Evolutionary conservation across 2,888 invertebrate species (phyloP).

Genomic region (Marronus borbonicus): DNA sequence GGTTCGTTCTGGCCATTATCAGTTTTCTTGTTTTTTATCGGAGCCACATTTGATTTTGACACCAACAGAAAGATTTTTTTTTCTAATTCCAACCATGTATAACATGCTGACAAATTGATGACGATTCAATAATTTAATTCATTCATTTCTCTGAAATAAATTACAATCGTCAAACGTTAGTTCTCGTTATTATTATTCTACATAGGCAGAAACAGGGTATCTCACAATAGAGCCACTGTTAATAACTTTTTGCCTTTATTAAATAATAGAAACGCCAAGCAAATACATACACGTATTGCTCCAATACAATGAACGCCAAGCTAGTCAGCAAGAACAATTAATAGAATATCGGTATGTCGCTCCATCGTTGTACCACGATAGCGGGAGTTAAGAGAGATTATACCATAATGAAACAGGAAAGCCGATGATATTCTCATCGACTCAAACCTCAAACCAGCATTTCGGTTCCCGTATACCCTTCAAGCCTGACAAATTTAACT

Average conservation of each 20-base stretch:
- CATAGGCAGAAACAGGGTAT: no score
- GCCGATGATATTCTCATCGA: conserved; percentile 1
- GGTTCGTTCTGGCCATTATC: no score
- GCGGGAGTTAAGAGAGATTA: conserved; percentile 1
- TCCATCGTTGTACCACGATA: background rate
- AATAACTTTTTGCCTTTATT: conserved; percentile 13
- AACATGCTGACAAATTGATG: no score
- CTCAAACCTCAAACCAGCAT: conserved; percentile 1
- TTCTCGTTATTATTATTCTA: no score
- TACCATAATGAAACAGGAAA: background rate
- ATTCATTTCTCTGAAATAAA: no score
- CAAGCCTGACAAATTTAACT: conserved; percentile 40
- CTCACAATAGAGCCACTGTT: no score
- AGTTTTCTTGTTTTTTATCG: no score
- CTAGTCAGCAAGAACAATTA: conserved; percentile 23
- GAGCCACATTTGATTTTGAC: no score
- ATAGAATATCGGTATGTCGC: conserved; percentile 10
- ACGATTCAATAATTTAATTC: no score
- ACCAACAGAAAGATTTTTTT: no score
- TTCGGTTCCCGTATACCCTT: conserved; percentile 17
- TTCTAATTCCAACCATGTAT: no score
- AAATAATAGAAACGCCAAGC: background rate
- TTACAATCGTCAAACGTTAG: no score
- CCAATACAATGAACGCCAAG: background rate
- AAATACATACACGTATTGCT: background rate